Evolutionary conservation across 2,797 vertebrate species (phyloP), one percentile per base, ranked within the genome.

Genomic region (Takifugu ocellatus): DNA sequence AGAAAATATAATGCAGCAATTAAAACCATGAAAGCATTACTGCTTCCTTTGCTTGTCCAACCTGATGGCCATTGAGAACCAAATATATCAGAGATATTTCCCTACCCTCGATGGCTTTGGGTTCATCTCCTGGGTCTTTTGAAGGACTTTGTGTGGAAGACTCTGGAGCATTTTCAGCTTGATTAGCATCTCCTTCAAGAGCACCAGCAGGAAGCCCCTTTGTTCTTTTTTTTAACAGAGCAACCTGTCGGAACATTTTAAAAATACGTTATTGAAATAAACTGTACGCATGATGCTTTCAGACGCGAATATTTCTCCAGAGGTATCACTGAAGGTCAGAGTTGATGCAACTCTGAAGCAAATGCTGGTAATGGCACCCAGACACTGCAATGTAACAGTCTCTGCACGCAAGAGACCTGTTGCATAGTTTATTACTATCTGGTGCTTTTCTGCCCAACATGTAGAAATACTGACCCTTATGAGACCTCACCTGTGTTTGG

Each of bases 211-310:
- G 85, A 8, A 81, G 80, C 29, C 82, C 92, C 49, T 89, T 91
- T 43, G 91, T 70, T 29, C 92, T 87, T 68, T 96, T 94, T 81
- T 98, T 98, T 80, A 98, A 88, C 74, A 99, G 84, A 2, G 83
- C 90, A 59, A 98, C 96, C 97, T 99, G 85, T 21, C 59, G 71
- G 64, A 0, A 51, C 47, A 48, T 27, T 31, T 21, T 5, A 55
- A 54, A 51, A 25, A 6, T 0, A 8, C 3, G 9, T 39, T 39
- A 39, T 14, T 39, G 2, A 39, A 39, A 39, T 14, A 14, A 39
- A 15, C 3, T 39, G 11, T 14, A 39, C 11, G 5, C 36, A 39
- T 14, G 12, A 39, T 14, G 12, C 36, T 39, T 39, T 39, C 31
- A 33, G 31, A 33, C 31, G 10, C 2, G 10, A 33, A 9, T 33